Percentiles rank a stretch among this genome's conserved stretches.
These are phyloP conservation scores for Saiga tatarica DNA, from an alignment of 2,113 vertebrate species.

Conservation along the genomic window DNA sequence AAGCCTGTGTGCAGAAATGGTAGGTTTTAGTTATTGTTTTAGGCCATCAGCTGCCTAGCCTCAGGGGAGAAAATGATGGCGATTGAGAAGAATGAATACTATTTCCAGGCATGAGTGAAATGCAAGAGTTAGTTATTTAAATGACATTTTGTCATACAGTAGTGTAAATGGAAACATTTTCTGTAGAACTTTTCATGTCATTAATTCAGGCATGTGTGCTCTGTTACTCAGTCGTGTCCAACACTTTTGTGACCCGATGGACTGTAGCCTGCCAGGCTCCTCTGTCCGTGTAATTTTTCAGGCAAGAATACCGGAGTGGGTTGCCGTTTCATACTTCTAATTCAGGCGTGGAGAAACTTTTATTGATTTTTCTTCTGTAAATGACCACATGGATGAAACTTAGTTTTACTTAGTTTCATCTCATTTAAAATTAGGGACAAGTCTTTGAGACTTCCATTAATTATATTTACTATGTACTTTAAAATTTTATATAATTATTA, in stretches of 20 bases:
- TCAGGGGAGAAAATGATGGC: neutral
- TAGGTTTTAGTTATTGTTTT: neutral
- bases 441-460: neutral
- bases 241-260: neutral
- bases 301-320: neutral
- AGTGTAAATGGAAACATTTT: neutral
- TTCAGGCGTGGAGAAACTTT: neutral
- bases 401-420: neutral
- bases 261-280: neutral
- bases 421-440: constrained; percentile 2
- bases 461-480: neutral
- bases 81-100: neutral
- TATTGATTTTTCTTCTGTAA: neutral
- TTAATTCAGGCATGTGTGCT: neutral
- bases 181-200: neutral
- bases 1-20: neutral
- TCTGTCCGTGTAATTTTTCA: neutral
- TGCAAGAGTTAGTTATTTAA: neutral
- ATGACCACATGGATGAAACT: neutral
- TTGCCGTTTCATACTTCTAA: neutral
- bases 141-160: neutral
- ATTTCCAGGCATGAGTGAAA: neutral
- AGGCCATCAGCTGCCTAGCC: neutral
- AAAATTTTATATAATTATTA: neutral
- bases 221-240: neutral